phyloP scores from a whole-genome alignment of 2,113 vertebrate species.

The Halcyon malimbica region DNA sequence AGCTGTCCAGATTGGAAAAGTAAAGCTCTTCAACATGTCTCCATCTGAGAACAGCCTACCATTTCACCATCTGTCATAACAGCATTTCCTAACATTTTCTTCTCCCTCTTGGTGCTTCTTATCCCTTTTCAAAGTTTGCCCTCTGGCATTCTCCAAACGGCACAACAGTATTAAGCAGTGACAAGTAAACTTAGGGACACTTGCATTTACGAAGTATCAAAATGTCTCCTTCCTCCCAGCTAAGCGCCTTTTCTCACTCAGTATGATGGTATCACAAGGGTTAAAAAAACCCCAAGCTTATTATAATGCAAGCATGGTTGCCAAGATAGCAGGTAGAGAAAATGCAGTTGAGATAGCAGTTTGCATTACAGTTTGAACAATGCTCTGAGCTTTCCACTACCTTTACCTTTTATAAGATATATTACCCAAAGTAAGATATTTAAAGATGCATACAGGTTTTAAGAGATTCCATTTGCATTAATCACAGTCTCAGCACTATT shows the following conservation, averaged over 20 bases:
- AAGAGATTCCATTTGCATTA: neutral
- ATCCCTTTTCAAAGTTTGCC: neutral
- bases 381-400: neutral
- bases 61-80: slow-evolving; percentile 21
- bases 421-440: neutral
- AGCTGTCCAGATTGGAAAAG: slow-evolving; percentile 8
- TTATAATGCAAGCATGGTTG: neutral
- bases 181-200: neutral
- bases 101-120: slow-evolving; percentile 10
- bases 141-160: slow-evolving; percentile 14
- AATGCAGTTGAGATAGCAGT: neutral
- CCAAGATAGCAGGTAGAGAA: neutral
- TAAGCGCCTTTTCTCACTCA: neutral
- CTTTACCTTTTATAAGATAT: neutral
- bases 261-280: fast-evolving
- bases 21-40: neutral
- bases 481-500: neutral
- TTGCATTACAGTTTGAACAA: neutral
- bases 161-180: neutral
- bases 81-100: slow-evolving; percentile 9
- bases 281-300: neutral
- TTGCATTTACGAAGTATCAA: neutral
- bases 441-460: neutral
- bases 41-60: slow-evolving; percentile 14
- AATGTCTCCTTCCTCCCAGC: neutral